Conservation (phyloP, 2,888 invertebrate genomes). For the Rotaria sp. region DNA sequence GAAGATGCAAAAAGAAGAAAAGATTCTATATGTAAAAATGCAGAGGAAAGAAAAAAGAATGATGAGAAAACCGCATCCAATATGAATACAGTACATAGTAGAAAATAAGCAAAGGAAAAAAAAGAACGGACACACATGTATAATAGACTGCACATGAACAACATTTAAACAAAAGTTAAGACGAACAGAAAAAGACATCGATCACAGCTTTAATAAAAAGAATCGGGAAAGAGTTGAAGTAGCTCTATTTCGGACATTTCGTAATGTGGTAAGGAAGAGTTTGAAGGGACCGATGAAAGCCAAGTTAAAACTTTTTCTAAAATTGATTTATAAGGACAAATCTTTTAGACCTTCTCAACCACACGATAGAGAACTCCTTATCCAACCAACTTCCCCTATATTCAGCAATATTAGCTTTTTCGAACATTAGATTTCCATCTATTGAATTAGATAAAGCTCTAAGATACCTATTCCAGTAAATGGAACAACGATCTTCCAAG, state of each 20-base stretch:
- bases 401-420: not conserved
- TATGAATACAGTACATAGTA: too few relatives aligned
- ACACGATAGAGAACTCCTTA: not conserved
- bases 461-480: not conserved
- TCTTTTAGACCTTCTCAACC: not conserved
- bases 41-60: too few relatives aligned
- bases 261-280: not conserved
- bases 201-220: not conserved
- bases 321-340: not conserved
- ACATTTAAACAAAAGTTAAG: too few relatives aligned
- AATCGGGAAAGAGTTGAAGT: not conserved
- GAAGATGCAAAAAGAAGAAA: too few relatives aligned
- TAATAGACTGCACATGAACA: too few relatives aligned
- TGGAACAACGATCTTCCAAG: not conserved
- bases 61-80: too few relatives aligned
- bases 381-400: not conserved
- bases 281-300: not conserved
- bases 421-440: not conserved
- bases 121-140: too few relatives aligned
- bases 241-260: not conserved
- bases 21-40: too few relatives aligned
- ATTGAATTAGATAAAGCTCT: not conserved
- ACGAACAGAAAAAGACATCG: too few relatives aligned
- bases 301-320: not conserved
- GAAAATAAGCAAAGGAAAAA: too few relatives aligned